phyloP scores from a whole-genome alignment of 2,113 vertebrate genomes.

The Tetrax tetrax region DNA sequence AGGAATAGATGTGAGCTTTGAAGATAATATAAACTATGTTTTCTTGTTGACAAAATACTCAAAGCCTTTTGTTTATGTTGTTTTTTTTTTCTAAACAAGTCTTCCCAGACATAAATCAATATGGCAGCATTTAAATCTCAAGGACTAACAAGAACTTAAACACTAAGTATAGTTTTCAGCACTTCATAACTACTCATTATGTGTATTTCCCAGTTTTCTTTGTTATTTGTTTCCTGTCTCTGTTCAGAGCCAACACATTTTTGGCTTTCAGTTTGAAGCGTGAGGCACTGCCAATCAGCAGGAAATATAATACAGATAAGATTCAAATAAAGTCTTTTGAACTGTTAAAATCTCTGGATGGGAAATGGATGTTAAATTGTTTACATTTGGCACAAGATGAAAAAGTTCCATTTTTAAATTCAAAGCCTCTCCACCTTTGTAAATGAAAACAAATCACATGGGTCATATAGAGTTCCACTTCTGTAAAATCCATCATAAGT shows the following conservation, averaged over 20 bases:
- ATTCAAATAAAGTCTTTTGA: conserved; percentile 79
- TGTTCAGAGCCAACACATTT: conserved; percentile 73
- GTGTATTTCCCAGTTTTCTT: conserved; percentile 75
- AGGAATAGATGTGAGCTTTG: conserved; percentile 51
- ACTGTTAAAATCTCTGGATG: conserved; percentile 75
- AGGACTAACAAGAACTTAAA: conserved; percentile 50
- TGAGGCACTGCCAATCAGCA: conserved; percentile 76
- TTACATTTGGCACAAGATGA: conserved; percentile 79
- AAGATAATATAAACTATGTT: conserved; percentile 65
- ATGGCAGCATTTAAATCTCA: conserved; percentile 53
- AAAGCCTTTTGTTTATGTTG: conserved; percentile 67
- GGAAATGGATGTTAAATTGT: conserved; percentile 79
- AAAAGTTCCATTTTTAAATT: conserved; percentile 80
- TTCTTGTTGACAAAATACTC: conserved; percentile 74
- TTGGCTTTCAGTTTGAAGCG: conserved; percentile 71
- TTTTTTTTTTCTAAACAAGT: conserved; percentile 46
- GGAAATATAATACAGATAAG: conserved; percentile 82
- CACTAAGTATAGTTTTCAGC: conserved; percentile 73
- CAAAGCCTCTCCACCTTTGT: conserved; percentile 74
- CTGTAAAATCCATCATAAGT: conserved; percentile 72
- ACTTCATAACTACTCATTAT: conserved; percentile 70
- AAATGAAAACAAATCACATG: conserved; percentile 77
- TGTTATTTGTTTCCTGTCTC: conserved; percentile 76
- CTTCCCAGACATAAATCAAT: conserved; percentile 70
- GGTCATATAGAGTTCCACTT: conserved; percentile 68